A percentile compares a stretch with the other conserved stretches of the same genome.
phyloP scores from a whole-genome alignment of 2,113 vertebrate genomes.

The Otus sunia region DNA sequence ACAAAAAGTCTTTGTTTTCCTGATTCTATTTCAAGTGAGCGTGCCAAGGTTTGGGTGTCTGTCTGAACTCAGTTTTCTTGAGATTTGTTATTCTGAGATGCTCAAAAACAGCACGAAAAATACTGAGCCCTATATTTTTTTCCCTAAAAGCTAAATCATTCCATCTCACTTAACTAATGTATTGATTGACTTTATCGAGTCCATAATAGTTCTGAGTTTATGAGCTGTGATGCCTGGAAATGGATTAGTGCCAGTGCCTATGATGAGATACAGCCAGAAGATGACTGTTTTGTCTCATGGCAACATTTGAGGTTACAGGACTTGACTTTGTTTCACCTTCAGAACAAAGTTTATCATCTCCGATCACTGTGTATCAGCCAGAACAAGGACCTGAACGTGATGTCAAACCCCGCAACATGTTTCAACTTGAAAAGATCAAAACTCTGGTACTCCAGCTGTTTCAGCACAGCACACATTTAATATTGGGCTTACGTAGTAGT shows the following conservation, averaged over 20 bases:
- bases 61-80: neutral
- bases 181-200: slow-evolving; percentile 47
- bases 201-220: slow-evolving; percentile 50
- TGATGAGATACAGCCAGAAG: slow-evolving; percentile 9
- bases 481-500: neutral
- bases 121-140: neutral
- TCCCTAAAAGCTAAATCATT: slow-evolving; percentile 37
- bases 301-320: neutral
- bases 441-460: neutral
- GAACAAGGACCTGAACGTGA: neutral
- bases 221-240: slow-evolving; percentile 55
- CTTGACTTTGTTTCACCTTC: slow-evolving; percentile 32
- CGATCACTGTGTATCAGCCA: neutral
- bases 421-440: neutral
- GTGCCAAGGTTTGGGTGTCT: neutral
- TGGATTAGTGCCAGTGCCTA: slow-evolving; percentile 24
- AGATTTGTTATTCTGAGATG: neutral
- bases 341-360: neutral
- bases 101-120: neutral
- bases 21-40: neutral
- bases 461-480: neutral
- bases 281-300: neutral
- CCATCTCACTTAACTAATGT: slow-evolving; percentile 57
- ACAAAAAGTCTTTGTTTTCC: neutral
- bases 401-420: neutral